Percentiles rank a stretch among this genome's conserved stretches.
These are phyloP conservation scores for Pedicia rivosa DNA, from an alignment of 2,888 invertebrate genomes.

Conservation along the genomic window DNA sequence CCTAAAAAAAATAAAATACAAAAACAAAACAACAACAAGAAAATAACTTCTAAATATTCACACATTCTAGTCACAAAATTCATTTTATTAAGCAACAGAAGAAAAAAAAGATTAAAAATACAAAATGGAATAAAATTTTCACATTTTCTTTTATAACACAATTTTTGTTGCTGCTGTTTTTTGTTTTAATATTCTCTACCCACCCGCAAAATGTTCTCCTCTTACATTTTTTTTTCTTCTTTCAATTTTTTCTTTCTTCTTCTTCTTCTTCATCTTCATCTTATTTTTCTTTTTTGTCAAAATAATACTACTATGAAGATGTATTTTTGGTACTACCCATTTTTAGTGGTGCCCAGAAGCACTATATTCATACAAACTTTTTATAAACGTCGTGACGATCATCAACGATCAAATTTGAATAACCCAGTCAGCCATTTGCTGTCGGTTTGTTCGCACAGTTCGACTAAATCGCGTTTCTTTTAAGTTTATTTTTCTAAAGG, in stretches of 20 bases:
- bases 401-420: constrained; percentile 19
- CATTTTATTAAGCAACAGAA: too few relatives aligned
- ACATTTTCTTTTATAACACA: too few relatives aligned
- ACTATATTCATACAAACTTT: constrained; percentile 14
- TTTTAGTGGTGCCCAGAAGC: constrained; percentile 30
- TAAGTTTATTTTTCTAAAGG: constrained; percentile 29
- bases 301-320: not conserved
- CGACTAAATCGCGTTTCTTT: constrained; percentile 29
- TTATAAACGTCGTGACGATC: constrained; percentile 16
- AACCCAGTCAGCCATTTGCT: constrained; percentile 33
- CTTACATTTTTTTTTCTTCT: constrained; percentile 4
- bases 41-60: too few relatives aligned
- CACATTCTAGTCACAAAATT: too few relatives aligned
- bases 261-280: not conserved
- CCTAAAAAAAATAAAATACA: too few relatives aligned
- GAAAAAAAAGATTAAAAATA: too few relatives aligned
- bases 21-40: too few relatives aligned
- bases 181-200: too few relatives aligned
- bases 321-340: constrained; percentile 25
- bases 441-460: constrained; percentile 33
- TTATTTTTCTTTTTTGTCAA: not conserved
- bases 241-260: not conserved
- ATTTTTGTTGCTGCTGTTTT: too few relatives aligned
- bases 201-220: constrained; percentile 10
- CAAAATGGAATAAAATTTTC: too few relatives aligned